Evolutionary conservation across 1,140 invertebrate species (phyloP), one percentile per base, ranked within the genome.

Genomic region (Alviniconcha marisindica): DNA sequence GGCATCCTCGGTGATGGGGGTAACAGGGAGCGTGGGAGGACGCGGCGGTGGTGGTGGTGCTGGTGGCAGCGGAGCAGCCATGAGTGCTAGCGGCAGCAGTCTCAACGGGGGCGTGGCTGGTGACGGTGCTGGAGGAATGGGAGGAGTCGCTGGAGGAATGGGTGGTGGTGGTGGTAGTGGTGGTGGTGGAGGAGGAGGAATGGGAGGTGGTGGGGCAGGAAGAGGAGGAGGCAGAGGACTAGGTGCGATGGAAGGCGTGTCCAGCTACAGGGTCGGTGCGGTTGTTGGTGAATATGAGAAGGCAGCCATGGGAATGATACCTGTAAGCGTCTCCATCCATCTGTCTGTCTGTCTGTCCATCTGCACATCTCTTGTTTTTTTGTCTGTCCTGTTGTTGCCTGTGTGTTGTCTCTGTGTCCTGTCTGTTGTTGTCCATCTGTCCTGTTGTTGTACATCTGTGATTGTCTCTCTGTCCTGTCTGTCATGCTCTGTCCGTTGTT

Each of bases 251-350:
- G 40, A 56, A 28, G 63, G 51, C n/a, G 79, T 82, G 54, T n/a
- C 31, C 56, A 83, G 73, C 60, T 69, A 66, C 69, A 83, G 36
- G 40, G 76, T 87, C 7, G 86, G 86, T 21, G 71, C 14, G 4
- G 69, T 48, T 7, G 81, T 88, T 21, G 89, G 90, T 5, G 91
- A 92, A 66, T 82, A 90, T 31, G 90, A 92, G 60, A 84, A 88
- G 83, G 82, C 87, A 28, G 66, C 86, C 60, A 90, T 94, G 91
- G 95, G 94, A 44, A 94, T 95, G 2, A 96, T 96, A 91, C 96
- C 96, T 2, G 95, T 96, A 82, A 95, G 95, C 86, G 31, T 83
- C 24, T 48, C 44, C 18, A 18, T 48, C n/a, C n/a, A n/a, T n/a
- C 1, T 81, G 40, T 71, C 1, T 33, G 42, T 48, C 38, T 14